Conservation (phyloP, 2,888 invertebrate species). For the Dilophus febrilis region DNA sequence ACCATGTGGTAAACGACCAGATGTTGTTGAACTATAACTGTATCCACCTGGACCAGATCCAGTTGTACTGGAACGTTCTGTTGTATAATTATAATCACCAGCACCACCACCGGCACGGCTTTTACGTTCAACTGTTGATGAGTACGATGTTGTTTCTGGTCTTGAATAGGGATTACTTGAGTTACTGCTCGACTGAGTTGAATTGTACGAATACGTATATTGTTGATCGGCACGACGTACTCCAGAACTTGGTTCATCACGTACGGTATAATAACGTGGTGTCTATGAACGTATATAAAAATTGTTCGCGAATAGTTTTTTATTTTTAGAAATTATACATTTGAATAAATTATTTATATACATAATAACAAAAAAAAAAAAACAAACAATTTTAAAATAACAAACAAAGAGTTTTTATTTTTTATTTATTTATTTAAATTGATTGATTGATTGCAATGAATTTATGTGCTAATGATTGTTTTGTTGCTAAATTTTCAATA, state of each 20-base stretch:
- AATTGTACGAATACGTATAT: constrained; percentile 71
- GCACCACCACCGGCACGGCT: constrained; percentile 46
- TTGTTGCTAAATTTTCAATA: background rate
- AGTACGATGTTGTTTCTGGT: constrained; percentile 49
- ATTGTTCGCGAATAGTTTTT: constrained; percentile 7
- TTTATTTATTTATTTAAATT: background rate
- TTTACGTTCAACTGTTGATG: constrained; percentile 50
- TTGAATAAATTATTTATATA: too few relatives aligned
- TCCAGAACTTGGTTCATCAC: constrained; percentile 48
- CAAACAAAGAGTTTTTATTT: too few relatives aligned
- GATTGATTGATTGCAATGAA: too few relatives aligned
- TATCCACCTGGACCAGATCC: constrained; percentile 67
- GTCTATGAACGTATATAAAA: constrained; percentile 57
- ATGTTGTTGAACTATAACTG: constrained; percentile 61
- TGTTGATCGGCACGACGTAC: constrained; percentile 58
- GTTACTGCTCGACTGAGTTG: constrained; percentile 34
- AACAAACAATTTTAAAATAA: too few relatives aligned
- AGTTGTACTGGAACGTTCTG: constrained; percentile 53
- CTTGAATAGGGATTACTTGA: constrained; percentile 38
- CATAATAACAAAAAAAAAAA: too few relatives aligned
- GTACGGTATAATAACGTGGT: constrained; percentile 75
- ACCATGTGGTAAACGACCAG: constrained; percentile 69
- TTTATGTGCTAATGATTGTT: background rate
- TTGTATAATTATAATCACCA: constrained; percentile 52
- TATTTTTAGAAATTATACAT: constrained; percentile 1